These are phyloP conservation scores for Dryococelus australis DNA, from an alignment of 2,888 invertebrate genomes.

Conservation along the genomic window DNA sequence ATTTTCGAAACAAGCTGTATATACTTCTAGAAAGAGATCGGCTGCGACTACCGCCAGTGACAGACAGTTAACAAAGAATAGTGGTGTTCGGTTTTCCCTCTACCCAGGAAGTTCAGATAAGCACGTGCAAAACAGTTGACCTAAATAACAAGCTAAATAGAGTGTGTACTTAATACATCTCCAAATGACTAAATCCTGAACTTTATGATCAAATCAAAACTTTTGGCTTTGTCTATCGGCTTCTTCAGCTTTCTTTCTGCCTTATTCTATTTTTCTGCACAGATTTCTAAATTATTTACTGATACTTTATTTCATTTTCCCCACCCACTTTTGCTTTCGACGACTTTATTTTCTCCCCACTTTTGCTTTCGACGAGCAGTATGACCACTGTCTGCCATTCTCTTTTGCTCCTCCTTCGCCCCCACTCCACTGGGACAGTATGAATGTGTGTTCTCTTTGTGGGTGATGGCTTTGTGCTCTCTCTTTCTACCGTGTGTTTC, in stretches of 20 bases:
- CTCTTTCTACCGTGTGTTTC: slow-evolving; percentile 79
- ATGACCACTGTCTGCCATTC: slow-evolving; percentile 27
- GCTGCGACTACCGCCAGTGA: neutral
- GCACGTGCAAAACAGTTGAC: neutral
- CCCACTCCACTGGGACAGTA: slow-evolving; percentile 20
- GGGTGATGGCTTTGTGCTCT: slow-evolving; percentile 52
- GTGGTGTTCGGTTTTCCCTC: neutral
- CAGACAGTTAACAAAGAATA: neutral
- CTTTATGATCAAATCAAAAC: neutral
- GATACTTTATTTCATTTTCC: slow-evolving; percentile 31
- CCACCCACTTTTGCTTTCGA: slow-evolving; percentile 32
- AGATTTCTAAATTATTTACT: slow-evolving; percentile 30
- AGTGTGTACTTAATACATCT: neutral
- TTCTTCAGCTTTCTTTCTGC: slow-evolving; percentile 55
- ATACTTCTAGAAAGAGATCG: neutral
- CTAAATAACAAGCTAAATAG: slow-evolving; percentile 30
- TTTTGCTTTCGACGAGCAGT: slow-evolving; percentile 32
- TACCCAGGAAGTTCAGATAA: neutral
- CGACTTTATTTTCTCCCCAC: no score
- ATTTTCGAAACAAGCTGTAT: neutral
- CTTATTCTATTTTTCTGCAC: slow-evolving; percentile 49
- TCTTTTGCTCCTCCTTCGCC: slow-evolving; percentile 27
- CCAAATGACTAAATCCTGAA: neutral
- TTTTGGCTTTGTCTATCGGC: slow-evolving; percentile 23
- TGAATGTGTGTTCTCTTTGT: slow-evolving; percentile 39